Evolutionary conservation across 2,888 invertebrate species (phyloP).

Genomic region (Entomobrya proxima): DNA sequence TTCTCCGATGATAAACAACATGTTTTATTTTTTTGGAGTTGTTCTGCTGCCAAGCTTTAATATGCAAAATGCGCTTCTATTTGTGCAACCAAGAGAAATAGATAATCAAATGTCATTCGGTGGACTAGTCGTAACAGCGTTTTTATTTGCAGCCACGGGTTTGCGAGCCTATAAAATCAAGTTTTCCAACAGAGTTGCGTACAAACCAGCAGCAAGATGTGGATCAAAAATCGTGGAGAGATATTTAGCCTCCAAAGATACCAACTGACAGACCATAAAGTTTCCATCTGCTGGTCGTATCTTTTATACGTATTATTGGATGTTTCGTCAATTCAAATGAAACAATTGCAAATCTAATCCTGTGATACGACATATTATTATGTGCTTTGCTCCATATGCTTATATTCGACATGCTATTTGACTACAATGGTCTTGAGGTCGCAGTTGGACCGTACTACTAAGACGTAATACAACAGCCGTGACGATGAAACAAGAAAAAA

Average conservation of each 20-base stretch:
- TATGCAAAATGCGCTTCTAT: neutral
- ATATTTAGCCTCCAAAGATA: neutral
- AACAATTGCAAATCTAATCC: neutral
- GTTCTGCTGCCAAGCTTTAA: neutral
- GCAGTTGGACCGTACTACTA: neutral
- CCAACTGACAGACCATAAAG: neutral
- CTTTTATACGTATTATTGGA: neutral
- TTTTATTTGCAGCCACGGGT: neutral
- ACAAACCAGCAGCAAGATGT: neutral
- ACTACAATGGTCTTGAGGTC: neutral
- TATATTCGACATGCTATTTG: neutral
- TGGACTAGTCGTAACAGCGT: neutral
- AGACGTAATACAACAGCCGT: neutral
- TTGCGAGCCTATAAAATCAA: too few relatives aligned
- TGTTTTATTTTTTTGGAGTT: conserved; percentile 2
- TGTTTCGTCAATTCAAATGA: conserved; percentile 1
- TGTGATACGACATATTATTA: neutral
- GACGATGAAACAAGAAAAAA: neutral
- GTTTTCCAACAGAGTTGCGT: too few relatives aligned
- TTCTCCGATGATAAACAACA: conserved; percentile 21
- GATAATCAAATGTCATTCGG: conserved; percentile 21
- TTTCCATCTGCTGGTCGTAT: neutral
- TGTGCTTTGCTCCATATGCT: too few relatives aligned
- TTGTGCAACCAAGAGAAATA: neutral
- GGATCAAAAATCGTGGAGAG: neutral